A percentile compares a stretch with the other conserved stretches of the same genome.
phyloP scores from a whole-genome alignment of 2,888 invertebrate species.

The Eupithecia abbreviata region DNA sequence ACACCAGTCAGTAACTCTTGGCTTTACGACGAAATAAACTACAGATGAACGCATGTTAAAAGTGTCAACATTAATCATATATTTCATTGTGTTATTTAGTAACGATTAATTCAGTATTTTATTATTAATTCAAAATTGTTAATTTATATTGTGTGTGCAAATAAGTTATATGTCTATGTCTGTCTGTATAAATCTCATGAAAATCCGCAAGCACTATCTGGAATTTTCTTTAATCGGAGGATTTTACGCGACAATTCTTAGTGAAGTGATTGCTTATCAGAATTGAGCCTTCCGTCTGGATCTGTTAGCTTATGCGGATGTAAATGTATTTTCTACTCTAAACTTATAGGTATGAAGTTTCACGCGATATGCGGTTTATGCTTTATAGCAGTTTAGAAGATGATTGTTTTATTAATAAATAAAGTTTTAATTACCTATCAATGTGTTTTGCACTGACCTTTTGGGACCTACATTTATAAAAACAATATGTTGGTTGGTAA shows the following conservation, averaged over 20 bases:
- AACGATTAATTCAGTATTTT: no score
- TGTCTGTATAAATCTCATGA: no score
- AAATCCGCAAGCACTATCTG: background rate
- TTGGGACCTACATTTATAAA: background rate
- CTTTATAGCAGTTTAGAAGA: constrained; percentile 65
- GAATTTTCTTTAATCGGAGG: background rate
- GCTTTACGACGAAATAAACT: background rate
- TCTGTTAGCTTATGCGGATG: constrained; percentile 48
- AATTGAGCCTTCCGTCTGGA: constrained; percentile 28
- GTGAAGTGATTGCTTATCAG: background rate
- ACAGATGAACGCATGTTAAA: background rate
- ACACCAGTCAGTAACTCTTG: no score
- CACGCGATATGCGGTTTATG: constrained; percentile 58
- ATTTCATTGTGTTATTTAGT: no score
- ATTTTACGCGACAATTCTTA: background rate
- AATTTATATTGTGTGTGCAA: no score
- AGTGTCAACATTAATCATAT: background rate
- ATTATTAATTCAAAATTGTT: no score
- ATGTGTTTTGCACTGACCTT: constrained; percentile 56
- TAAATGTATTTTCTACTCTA: constrained; percentile 49
- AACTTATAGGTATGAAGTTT: constrained; percentile 41
- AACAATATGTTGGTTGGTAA: no score
- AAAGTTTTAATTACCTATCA: constrained; percentile 57
- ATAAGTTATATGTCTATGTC: no score
- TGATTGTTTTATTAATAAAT: constrained; percentile 63